Percentiles rank a stretch among this genome's conserved stretches.
phyloP scores from a whole-genome alignment of 2,797 vertebrate species.

The Girardinus metallicus region DNA sequence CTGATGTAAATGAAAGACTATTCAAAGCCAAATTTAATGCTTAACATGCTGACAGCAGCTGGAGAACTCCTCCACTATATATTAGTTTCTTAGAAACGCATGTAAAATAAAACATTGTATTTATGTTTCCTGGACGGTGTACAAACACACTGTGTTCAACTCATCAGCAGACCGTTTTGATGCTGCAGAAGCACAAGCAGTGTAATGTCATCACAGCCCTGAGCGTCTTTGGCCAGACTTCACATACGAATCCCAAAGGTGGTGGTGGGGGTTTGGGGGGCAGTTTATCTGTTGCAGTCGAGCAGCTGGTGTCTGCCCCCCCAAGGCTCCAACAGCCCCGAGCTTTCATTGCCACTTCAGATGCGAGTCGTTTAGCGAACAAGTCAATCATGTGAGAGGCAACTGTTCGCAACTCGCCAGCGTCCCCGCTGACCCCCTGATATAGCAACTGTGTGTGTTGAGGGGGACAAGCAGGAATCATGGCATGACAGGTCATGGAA shows the following conservation, averaged over 20 bases:
- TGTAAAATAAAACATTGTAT: not conserved
- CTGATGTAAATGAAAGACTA: not conserved
- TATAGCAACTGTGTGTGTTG: slow-evolving; percentile 28
- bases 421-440: slow-evolving; percentile 56
- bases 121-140: not conserved
- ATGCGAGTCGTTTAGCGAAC: slow-evolving; percentile 76
- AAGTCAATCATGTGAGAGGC: slow-evolving; percentile 78
- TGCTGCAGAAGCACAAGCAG: slow-evolving; percentile 44
- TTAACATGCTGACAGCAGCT: not conserved
- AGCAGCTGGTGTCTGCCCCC: slow-evolving; percentile 75
- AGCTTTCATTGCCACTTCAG: slow-evolving; percentile 66
- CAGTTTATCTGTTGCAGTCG: slow-evolving; percentile 71
- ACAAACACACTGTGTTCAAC: slow-evolving; percentile 32
- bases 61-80: not conserved
- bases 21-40: not conserved
- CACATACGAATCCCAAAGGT: slow-evolving; percentile 51
- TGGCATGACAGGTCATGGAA: slow-evolving; percentile 58
- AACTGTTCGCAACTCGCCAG: slow-evolving; percentile 65
- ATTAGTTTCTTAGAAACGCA: not conserved
- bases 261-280: slow-evolving; percentile 30
- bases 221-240: slow-evolving; percentile 63
- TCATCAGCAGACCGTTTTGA: slow-evolving; percentile 46
- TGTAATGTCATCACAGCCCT: slow-evolving; percentile 65
- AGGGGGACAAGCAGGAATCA: slow-evolving; percentile 52
- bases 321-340: slow-evolving; percentile 58